Percentiles rank a stretch among this genome's conserved stretches.
Conservation (phyloP, 2,113 vertebrate genomes). For the Actenoides lindsayi region DNA sequence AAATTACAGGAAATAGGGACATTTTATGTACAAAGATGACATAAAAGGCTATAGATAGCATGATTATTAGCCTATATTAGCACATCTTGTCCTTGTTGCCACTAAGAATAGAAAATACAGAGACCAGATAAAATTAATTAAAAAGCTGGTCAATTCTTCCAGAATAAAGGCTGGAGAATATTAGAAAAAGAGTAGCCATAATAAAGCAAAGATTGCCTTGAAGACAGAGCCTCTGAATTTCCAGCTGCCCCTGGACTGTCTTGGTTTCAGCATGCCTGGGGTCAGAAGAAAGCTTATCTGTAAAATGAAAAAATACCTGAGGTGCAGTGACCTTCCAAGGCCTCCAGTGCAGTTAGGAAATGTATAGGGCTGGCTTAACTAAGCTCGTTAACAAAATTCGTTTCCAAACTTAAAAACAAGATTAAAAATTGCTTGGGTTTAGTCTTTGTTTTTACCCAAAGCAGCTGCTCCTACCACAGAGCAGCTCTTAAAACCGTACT, state of each 20-base stretch:
- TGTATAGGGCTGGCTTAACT: not conserved
- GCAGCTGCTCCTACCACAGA: not conserved
- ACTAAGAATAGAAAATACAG: not conserved
- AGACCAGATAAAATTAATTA: not conserved
- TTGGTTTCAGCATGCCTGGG: not conserved
- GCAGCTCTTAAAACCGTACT: not conserved
- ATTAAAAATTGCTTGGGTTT: not conserved
- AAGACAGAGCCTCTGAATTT: not conserved
- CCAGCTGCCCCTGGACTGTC: not conserved
- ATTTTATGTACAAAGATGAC: slow-evolving; percentile 34
- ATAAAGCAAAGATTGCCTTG: not conserved
- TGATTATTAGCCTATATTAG: slow-evolving; percentile 14
- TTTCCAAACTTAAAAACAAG: not conserved
- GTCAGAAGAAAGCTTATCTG: not conserved
- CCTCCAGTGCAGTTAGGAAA: not conserved
- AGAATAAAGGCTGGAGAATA: slow-evolving; percentile 1
- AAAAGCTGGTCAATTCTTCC: not conserved
- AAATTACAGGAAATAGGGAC: not conserved
- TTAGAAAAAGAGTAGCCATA: not conserved
- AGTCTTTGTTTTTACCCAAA: not conserved
- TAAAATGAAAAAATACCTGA: not conserved
- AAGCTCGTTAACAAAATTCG: not conserved
- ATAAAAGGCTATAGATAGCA: slow-evolving; percentile 36
- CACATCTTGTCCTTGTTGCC: slow-evolving; percentile 26
- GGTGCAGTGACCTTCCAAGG: not conserved